Base-by-base conservation (phyloP, 2,113 vertebrate genomes). In the Halichoerus grypus region DNA sequence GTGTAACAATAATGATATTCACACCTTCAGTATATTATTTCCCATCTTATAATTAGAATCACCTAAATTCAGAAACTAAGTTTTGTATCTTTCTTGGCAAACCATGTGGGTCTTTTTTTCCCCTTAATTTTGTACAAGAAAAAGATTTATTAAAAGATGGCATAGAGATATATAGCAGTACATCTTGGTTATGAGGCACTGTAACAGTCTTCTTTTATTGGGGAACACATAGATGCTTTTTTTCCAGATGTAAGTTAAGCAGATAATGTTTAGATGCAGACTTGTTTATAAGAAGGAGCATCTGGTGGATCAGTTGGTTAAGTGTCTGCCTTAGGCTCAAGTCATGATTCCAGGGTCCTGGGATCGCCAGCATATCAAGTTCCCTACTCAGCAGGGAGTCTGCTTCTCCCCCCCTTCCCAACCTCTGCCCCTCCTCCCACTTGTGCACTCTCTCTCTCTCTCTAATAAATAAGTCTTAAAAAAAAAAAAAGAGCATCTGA, bases 231-330 rank as follows among this genome's bases (percentile, higher is more conserved):
- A 71, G 8, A 4, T 11, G 61, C 1, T 76, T 57, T 95, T 67
- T 76, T 82, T 12, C 31, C 26, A 7, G n/a, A 89, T 92, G 21
- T 51, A 85, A 65, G 36, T 93, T 84, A 93, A 95, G 33, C 18
- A 95, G 57, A 95, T 88, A 87, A 88, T 84, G 28, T 86, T 96
- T 87, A 88, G 39, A 15, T 83, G 19, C 11, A 91, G 76, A 84
- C 67, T 83, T 67, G 18, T 93, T 95, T 97, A 91, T 65, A 91
- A 91, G 86, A 28, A 79, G 13, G 31, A 95, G 18, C 85, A 88
- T 77, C 85, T 96, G 92, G 26, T 69, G 16, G 18, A 16, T 69
- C 16, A 69, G 7, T 36, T 19, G 33, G 33, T 69, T 69, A 69
- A 36, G 67, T 4, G 4, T 19, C 33, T 69, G 67, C 16, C 67